A percentile compares a stretch with the other conserved stretches of the same genome.
These are phyloP conservation scores for Hypothenemus hampei DNA, from an alignment of 1,140 invertebrate species.

Conservation along the genomic window DNA sequence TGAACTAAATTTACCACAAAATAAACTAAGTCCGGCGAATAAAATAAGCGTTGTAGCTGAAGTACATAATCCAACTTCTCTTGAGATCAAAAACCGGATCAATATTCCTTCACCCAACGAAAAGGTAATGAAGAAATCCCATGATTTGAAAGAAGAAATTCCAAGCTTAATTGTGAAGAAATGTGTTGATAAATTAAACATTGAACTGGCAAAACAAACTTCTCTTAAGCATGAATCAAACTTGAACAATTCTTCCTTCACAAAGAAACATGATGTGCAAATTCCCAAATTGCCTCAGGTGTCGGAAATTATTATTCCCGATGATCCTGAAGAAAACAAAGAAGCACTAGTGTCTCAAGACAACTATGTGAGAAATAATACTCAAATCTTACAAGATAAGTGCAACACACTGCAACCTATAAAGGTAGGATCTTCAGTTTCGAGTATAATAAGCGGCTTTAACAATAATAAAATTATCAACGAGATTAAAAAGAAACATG, in stretches of 20 bases:
- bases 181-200: conserved; percentile 39
- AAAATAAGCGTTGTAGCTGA: conserved; percentile 42
- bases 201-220: conserved; percentile 40
- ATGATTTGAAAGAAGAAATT: conserved; percentile 12
- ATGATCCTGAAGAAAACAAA: conserved; percentile 49
- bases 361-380: conserved; percentile 45
- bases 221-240: conserved; percentile 32
- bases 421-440: conserved; percentile 54
- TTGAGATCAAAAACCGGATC: conserved; percentile 30
- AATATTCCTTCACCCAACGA: conserved; percentile 7
- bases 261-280: conserved; percentile 51
- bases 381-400: conserved; percentile 40
- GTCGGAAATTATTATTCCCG: conserved; percentile 57
- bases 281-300: conserved; percentile 58
- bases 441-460: conserved; percentile 55
- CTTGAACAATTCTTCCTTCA: conserved; percentile 31
- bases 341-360: conserved; percentile 41
- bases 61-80: conserved; percentile 34
- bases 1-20: conserved; percentile 58
- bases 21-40: conserved; percentile 22
- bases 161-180: conserved; percentile 36
- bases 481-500: conserved; percentile 39
- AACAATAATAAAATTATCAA: conserved; percentile 47
- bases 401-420: conserved; percentile 31
- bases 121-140: not conserved